Percentiles rank a stretch among this genome's conserved stretches.
These are phyloP conservation scores for Lutraria rhynchaena DNA, from an alignment of 1,140 invertebrate genomes.

Conservation along the genomic window DNA sequence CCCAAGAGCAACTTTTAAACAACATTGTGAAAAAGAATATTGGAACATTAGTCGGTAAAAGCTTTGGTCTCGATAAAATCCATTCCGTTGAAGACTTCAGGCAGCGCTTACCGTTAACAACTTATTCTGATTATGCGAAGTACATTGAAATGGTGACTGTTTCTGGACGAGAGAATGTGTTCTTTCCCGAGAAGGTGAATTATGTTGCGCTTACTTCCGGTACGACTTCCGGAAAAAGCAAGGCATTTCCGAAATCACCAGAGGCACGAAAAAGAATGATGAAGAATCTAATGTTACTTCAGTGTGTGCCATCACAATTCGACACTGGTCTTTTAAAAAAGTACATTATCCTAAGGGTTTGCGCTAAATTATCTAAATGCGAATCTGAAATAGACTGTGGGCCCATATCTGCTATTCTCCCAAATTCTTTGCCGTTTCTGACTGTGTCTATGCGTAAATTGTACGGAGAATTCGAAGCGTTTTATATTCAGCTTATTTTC, in stretches of 20 bases:
- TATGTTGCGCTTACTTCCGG: conserved; percentile 50
- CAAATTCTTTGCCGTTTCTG: not conserved
- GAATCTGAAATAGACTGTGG: conserved; percentile 22
- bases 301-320: not conserved
- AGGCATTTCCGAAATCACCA: conserved; percentile 37
- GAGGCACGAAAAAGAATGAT: not conserved
- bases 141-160: conserved; percentile 22
- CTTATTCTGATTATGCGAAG: conserved; percentile 4
- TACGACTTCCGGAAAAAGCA: conserved; percentile 48
- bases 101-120: conserved; percentile 28
- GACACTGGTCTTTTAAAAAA: not conserved
- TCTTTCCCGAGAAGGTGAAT: conserved; percentile 45
- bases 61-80: not conserved
- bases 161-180: conserved; percentile 4
- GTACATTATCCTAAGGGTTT: conserved; percentile 3
- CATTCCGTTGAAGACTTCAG: conserved; percentile 22
- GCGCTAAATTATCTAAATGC: not conserved
- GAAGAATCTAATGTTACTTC: not conserved
- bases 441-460: not conserved
- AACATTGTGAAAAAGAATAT: conserved; percentile 39
- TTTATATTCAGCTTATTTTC: conserved; percentile 47
- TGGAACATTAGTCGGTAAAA: conserved; percentile 20
- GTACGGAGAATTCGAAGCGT: conserved; percentile 33
- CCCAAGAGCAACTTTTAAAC: conserved; percentile 18
- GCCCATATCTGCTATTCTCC: conserved; percentile 5